Evolutionary conservation across 2,113 vertebrate genomes (phyloP), one percentile per base, ranked within the genome.

Genomic region (Hassar affinis): DNA sequence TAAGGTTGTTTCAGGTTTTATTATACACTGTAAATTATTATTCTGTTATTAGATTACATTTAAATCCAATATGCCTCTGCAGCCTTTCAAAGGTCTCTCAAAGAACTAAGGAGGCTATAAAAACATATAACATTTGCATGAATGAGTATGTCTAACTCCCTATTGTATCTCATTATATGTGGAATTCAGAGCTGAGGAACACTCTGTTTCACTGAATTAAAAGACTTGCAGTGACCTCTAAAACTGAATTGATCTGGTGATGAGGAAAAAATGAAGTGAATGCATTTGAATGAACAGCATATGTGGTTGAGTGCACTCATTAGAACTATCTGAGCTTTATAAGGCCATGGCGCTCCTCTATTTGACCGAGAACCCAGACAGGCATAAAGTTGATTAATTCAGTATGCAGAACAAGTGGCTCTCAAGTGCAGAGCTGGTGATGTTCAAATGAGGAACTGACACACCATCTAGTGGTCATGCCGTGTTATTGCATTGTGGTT

Each of bases 351-450:
- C 81, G 51, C 85, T 78, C 86, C 78, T 66, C 84, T 52, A 75
- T 83, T 77, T 64, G 84, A 87, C 76, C 75, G 54, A 78, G 84
- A 86, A 79, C 72, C 83, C 84, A 84, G 72, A 88, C 87, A 84
- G 81, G 85, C 84, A 85, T 78, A 84, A 88, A 86, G 87, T 45
- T 81, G n/a, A 87, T 84, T 81, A 71, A 88, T 85, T 83, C 78
- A 85, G 54, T 20, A 69, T 57, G 84, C 49, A 78, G 81, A 66
- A 62, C 84, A 77, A 79, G 66, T 77, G 80, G 76, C 69, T 68
- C 76, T 79, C 66, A 85, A 61, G 75, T 68, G 35, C 56, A n/a
- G 69, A 87, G 74, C 80, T 77, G 80, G 83, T 68, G 77, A 78
- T 25, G 79, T 80, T 83, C 64, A 81, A 86, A 80, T 80, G 12